Base-by-base conservation (phyloP, 2,888 invertebrate species). In the Lepidochrysops patricia region DNA sequence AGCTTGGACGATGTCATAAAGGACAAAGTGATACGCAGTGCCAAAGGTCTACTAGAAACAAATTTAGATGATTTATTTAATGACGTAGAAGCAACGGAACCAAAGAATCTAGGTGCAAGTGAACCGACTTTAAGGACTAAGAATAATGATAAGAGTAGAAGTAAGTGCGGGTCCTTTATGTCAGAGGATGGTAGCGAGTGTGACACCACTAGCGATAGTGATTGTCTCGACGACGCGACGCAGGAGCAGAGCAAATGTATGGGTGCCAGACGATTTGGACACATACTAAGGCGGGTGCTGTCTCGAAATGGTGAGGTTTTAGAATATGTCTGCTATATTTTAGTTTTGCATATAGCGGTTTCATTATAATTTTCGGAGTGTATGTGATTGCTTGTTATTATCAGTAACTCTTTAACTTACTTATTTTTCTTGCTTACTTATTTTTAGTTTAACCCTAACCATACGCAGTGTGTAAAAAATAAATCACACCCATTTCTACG, bases 31-130 rank as follows among this genome's bases (percentile, higher is more conserved):
- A 86, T 88, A 83, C 81, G 84, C 71, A 89, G 87, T 87, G 86
- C 89, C 88, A 89, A 89, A 88, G 89, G 89, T 81, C 81, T 89
- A 77, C 80, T 89, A 85, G 89, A 89, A 79, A 89, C 89, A 68
- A 88, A 89, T 82, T 77, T 89, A 77, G 89, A 89, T 70, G 89
- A 88, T 72, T 72, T 89, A 67, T 88, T 89, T 65, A 79, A 77
- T 64, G 88, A 89, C 69, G 77, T 77, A 64, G 75, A 79, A 63
- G 79, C 75, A 66, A 63, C 70, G 57, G 82, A 84, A 69, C 74
- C 80, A 73, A 86, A 84, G 76, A 80, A 73, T 71, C 77, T 85
- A 68, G 87, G 86, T 66, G 82, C 84, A 60, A 88, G 88, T 77
- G 88, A 86, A 74, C 87, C 88, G 19, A 80, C 82, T 58, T 76